Base-by-base conservation (phyloP, 2,888 invertebrate species). In the Pherbina coryleti region DNA sequence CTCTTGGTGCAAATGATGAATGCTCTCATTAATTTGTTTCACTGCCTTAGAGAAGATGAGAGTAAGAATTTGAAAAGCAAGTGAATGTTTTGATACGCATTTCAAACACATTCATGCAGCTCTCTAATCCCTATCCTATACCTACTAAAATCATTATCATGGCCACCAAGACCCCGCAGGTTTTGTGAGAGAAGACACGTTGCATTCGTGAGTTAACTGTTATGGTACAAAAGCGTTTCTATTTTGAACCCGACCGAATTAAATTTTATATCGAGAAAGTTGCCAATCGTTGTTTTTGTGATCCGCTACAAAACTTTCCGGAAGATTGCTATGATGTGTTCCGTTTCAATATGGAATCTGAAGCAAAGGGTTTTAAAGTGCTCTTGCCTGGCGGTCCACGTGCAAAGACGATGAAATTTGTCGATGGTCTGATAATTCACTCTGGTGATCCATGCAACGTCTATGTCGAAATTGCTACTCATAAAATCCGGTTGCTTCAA, bases 381-480 rank as follows among this genome's bases (percentile, higher is more conserved):
- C 98, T 99, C 1, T 99, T 99, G 1, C 98, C 98, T 75, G 99
- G 99, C 88, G 99, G 99, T 82, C 99, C 99, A 92, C 93, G 99
- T 92, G 99, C 99, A 82, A 99, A 99, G 92, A 97, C 98, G 77
- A 99, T 99, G 99, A 99, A 99, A 91, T 99, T 99, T 90, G 98
- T 98, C 55, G 99, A 99, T 87, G 99, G 99, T 81, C 93, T 99
- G 80, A 99, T 99, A 99, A 99, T 99, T 89, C 99, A 99, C 92
- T 97, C 97, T 84, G 99, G 99, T 89, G 97, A 99, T 91, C 99
- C 99, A 49, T 97, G 96, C 91, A 97, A 98, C 87, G 98, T 99
- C 88, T 99, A 99, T 86, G 98, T 99, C 75, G 98, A 99, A 91
- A 96, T 96, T 62, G 99, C 99, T 79, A 99, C 99, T 70, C 92